Evolutionary conservation across 2,888 invertebrate genomes (phyloP), one percentile per base, ranked within the genome.

Genomic region (Gasteruption jaculator): DNA sequence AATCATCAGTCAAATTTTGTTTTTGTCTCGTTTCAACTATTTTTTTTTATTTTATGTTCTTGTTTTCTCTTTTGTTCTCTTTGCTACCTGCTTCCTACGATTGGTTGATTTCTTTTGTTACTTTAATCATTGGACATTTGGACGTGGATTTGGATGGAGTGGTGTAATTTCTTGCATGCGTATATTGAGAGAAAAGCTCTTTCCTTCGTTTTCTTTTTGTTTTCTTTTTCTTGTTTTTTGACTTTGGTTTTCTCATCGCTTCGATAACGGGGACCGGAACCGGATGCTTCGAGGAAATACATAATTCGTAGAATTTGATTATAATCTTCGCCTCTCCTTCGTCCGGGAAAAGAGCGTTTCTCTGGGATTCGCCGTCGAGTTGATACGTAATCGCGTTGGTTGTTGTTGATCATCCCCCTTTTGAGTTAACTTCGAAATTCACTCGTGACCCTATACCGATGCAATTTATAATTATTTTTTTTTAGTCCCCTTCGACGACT

Each of bases 131-230:
- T n/a, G 58, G 57, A 61, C 58, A n/a, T 47, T 66, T 65, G 68
- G 68, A 68, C 68, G 68, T 68, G 66, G 67, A 67, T 57, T 53
- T 68, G 68, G 68, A 69, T 69, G 68, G 68, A 69, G 65, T 63
- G 64, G 65, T 68, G 56, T 60, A 60, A 57, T 60, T 52, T 59
- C 48, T 55, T 50, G 54, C 51, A 48, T 48, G 52, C 54, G 58
- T 57, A 56, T 56, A 54, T 58, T 55, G 48, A 56, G 48, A 56
- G 22, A 53, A 56, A 58, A 58, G 56, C 53, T 56, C 53, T 48
- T 51, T 46, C 43, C 32, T 43, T 41, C 30, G 33, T 30, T 32
- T 37, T 26, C n/a, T n/a, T 24, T 30, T 8, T 14, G 14, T 22
- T 26, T 38, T 26, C 21, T 18, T 32, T 12, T 14, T 22, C 29